Evolutionary conservation across 2,888 invertebrate genomes (phyloP), one percentile per base, ranked within the genome.

Genomic region (Pristionchus fissidentatus): DNA sequence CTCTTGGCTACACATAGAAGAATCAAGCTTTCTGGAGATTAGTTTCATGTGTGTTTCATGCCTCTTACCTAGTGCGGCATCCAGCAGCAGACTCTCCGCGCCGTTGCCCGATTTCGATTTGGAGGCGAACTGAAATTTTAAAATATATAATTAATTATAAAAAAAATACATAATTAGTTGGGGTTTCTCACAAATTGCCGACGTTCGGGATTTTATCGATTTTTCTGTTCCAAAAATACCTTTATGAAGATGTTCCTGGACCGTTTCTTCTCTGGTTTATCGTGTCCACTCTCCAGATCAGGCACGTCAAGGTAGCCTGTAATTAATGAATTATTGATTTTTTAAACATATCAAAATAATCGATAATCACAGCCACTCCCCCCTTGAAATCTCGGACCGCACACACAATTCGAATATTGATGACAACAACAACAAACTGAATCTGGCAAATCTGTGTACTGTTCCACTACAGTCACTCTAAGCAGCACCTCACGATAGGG

Each of bases 241-340:
- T 80, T 80, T 13, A 46, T 43, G 26, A 80, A 80, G 29, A 80
- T 80, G 19, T 80, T 80, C 81, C 88, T 86, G 73, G 84, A 85
- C 57, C 87, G 86, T 82, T 86, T 87, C 52, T 82, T 80, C 84
- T 84, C 78, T 41, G 80, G 70, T 3, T 86, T 60, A n/a, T 77
- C 52, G 83, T 62, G 62, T 80, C 86, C 81, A 38, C 83, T 66
- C 83, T 88, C 66, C 83, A 87, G 66, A 84, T 92, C 92, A 46
- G 93, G 93, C 32, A 93, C 90, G 83, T 93, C 93, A 83, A 93
- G 89, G 4, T 80, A 80, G 2, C 80, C 80, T 80, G 62, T 38
- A 60, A 7, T 26, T 49, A 26, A 3, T 46, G n/a, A 0, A 43
- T 35, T 5, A 22, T 32, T 55, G 55, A 13, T 15, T 41, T 8